These are phyloP conservation scores for Sander lucioperca DNA, from an alignment of 2,113 vertebrate species.

Conservation along the genomic window DNA sequence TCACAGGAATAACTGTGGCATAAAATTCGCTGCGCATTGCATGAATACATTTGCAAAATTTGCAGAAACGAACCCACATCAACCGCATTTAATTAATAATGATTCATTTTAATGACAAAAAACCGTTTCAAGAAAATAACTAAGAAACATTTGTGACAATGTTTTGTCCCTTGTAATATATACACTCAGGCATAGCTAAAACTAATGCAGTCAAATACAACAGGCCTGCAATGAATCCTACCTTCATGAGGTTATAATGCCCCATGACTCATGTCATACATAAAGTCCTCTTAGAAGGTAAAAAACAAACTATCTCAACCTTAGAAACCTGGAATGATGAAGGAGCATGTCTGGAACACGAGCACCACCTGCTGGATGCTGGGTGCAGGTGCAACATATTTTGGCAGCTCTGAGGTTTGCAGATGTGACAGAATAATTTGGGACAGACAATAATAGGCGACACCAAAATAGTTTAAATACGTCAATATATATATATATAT, in stretches of 20 bases:
- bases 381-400: constrained; percentile 48
- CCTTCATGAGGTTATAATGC: background rate
- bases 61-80: background rate
- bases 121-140: background rate
- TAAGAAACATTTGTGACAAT: background rate
- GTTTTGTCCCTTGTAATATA: background rate
- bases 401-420: background rate
- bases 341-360: background rate
- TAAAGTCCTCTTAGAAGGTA: background rate
- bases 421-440: constrained; percentile 42
- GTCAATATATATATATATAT: too few relatives aligned
- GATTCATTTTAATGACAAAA: background rate
- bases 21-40: background rate
- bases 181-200: background rate
- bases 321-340: background rate
- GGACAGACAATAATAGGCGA: background rate
- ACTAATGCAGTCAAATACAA: background rate
- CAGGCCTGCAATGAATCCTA: background rate
- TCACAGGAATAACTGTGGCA: background rate
- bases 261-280: background rate
- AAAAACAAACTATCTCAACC: background rate
- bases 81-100: background rate
- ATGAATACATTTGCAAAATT: background rate
- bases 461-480: background rate
- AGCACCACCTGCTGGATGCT: constrained; percentile 58